Base-by-base conservation (phyloP, 2,888 invertebrate species). In the Zaprionus bogoriensis region DNA sequence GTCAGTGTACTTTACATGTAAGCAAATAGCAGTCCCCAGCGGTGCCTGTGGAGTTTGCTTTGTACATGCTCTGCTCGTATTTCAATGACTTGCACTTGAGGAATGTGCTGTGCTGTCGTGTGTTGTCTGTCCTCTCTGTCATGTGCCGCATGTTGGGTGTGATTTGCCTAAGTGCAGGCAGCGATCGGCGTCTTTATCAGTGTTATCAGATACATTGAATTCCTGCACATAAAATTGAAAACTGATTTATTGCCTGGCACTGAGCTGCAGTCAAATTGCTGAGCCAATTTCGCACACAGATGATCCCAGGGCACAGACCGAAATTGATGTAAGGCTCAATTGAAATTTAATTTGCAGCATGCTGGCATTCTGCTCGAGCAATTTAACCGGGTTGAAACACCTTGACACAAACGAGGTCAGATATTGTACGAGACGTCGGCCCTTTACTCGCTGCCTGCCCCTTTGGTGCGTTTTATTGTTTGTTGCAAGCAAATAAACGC, bases 401-500 rank as follows among this genome's bases (percentile, higher is more conserved):
- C 73, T 73, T 68, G 77, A 67, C 64, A 67, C 58, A 50, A 82
- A 79, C 51, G 77, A 73, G 85, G 85, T 82, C 83, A 82, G 63
- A 48, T 65, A 59, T 52, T 30, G 47, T 48, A 27, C 17, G 3
- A 27, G 36, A 54, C n/a, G 7, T 7, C 23, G 44, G 25, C 36
- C 17, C 20, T 28, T 23, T 41, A 20, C 27, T 14, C 12, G 23
- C 27, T 23, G 38, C 5, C 20, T 57, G 17, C 44, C 59, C n/a
- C 19, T 52, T 17, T 36, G 7, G 3, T 32, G 36, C 36, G 60
- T 64, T 61, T 55, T 22, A 39, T 60, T 69, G 66, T 69, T 66
- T 75, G 58, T 36, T 53, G 51, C 6, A 68, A 62, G 76, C 83
- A 82, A 82, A 85, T 85, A 82, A 82, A 85, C 86, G 85, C 74